Evolutionary conservation across 23 tunicate species (phyloP).

Genomic region (Diplosoma virens): DNA sequence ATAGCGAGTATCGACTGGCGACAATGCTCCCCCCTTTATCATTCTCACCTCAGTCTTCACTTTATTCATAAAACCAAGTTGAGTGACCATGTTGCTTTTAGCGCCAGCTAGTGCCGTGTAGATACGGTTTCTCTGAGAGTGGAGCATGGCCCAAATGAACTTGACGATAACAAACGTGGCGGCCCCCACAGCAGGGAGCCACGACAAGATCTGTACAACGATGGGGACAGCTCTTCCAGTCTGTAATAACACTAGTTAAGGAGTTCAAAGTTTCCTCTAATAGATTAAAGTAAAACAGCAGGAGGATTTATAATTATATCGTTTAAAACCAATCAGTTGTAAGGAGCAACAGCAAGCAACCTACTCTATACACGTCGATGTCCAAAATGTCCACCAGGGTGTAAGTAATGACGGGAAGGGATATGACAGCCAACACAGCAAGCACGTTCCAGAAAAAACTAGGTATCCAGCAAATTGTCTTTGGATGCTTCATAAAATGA

Average conservation of each 20-base stretch:
- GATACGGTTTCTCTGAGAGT: slow-evolving; percentile 77
- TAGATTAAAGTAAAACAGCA: too few relatives aligned
- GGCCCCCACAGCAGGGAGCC: slow-evolving; percentile 68
- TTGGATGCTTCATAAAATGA: slow-evolving; percentile 73
- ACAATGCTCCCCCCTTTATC: too few relatives aligned
- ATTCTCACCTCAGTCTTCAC: slow-evolving; percentile 74
- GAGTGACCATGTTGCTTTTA: slow-evolving; percentile 52
- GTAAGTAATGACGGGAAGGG: slow-evolving; percentile 65
- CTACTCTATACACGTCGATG: slow-evolving; percentile 64
- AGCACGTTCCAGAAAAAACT: slow-evolving; percentile 66
- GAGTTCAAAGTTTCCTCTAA: too few relatives aligned
- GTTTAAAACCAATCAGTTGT: too few relatives aligned
- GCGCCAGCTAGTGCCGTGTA: slow-evolving; percentile 68
- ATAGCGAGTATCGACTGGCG: too few relatives aligned
- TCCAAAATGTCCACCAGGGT: slow-evolving; percentile 48
- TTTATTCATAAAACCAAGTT: slow-evolving; percentile 85
- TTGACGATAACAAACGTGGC: slow-evolving; percentile 38
- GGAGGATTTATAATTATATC: too few relatives aligned
- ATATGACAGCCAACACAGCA: slow-evolving; percentile 30
- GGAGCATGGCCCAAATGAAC: slow-evolving; percentile 88
- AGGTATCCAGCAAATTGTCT: slow-evolving; percentile 55
- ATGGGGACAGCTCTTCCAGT: slow-evolving; percentile 65
- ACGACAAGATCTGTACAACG: slow-evolving; percentile 56
- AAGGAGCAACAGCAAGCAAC: too few relatives aligned
- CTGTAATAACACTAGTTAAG: too few relatives aligned